A percentile compares a stretch with the other conserved stretches of the same genome.
Evolutionary conservation across 2,888 invertebrate genomes (phyloP).

Genomic region (Metopia argyrocephala): DNA sequence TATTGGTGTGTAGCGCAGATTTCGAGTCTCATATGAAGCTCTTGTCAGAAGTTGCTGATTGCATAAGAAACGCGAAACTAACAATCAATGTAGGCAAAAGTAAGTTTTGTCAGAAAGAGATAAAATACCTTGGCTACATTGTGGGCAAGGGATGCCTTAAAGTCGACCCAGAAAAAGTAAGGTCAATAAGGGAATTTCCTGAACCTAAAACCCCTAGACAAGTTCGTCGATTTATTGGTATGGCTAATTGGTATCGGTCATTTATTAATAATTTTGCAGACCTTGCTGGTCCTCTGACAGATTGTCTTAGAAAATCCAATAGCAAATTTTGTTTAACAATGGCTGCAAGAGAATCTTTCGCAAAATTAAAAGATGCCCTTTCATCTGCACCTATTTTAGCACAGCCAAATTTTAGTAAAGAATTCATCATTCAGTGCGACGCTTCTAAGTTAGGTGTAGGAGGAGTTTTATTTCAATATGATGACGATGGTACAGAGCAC

Average conservation of each 20-base stretch:
- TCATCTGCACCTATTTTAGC: slow-evolving; percentile 21
- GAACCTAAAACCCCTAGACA: slow-evolving; percentile 37
- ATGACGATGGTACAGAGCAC: slow-evolving; percentile 6
- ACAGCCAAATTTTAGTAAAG: slow-evolving; percentile 35
- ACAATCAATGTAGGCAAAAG: slow-evolving; percentile 51
- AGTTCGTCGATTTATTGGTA: slow-evolving; percentile 33
- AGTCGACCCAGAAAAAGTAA: slow-evolving; percentile 7
- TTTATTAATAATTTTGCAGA: slow-evolving; percentile 35
- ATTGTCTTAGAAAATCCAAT: background rate
- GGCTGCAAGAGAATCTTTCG: slow-evolving; percentile 21
- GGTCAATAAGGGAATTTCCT: slow-evolving; percentile 30
- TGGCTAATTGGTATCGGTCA: slow-evolving; percentile 39
- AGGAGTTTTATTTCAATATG: slow-evolving; percentile 31
- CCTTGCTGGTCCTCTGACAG: background rate
- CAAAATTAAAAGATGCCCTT: slow-evolving; percentile 1
- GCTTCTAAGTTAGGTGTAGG: slow-evolving; percentile 29
- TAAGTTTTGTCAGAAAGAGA: slow-evolving; percentile 42
- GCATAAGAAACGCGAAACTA: slow-evolving; percentile 7
- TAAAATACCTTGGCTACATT: slow-evolving; percentile 44
- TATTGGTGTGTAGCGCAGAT: background rate
- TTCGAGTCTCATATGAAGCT: background rate
- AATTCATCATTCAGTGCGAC: slow-evolving; percentile 48
- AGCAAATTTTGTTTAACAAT: background rate
- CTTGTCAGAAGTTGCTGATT: background rate
- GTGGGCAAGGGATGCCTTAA: slow-evolving; percentile 38